Conservation (phyloP, 2,888 invertebrate genomes). For the Hypselothyrea guttata region DNA sequence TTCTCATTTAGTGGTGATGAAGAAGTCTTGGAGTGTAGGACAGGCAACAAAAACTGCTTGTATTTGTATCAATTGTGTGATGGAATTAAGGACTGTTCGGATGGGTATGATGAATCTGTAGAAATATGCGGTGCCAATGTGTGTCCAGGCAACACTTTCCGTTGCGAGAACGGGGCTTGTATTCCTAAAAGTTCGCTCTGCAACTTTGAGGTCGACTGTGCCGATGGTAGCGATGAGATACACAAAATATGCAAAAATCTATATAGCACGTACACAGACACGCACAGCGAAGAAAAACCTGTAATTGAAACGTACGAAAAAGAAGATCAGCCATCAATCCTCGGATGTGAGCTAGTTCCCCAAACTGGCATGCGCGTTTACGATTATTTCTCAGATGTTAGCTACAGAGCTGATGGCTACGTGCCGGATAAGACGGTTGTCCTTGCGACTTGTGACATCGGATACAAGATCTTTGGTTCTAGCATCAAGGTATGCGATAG, state of each 20-base stretch:
- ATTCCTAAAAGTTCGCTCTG: slow-evolving; percentile 23
- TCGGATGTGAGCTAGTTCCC: not conserved
- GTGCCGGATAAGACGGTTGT: slow-evolving; percentile 25
- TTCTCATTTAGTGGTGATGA: not conserved
- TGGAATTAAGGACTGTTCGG: slow-evolving; percentile 58
- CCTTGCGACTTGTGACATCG: slow-evolving; percentile 6
- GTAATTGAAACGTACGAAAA: too few species aligned
- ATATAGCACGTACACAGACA: too few species aligned
- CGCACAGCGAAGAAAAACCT: too few species aligned
- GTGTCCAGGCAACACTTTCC: slow-evolving; percentile 60
- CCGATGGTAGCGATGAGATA: slow-evolving; percentile 40
- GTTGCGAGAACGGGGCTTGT: slow-evolving; percentile 69
- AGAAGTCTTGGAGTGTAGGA: not conserved
- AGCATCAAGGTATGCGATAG: slow-evolving; percentile 17
- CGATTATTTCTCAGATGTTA: slow-evolving; percentile 1
- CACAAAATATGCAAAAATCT: slow-evolving; percentile 21
- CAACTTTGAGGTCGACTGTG: slow-evolving; percentile 33
- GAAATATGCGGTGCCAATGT: slow-evolving; percentile 51
- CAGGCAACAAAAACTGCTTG: slow-evolving; percentile 15
- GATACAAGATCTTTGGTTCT: slow-evolving; percentile 2
- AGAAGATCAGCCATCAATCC: too few species aligned
- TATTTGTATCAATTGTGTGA: slow-evolving; percentile 54
- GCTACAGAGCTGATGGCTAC: slow-evolving; percentile 2
- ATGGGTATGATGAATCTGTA: slow-evolving; percentile 63
- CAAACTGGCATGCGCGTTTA: not conserved